phyloP scores from a whole-genome alignment of 1,140 invertebrate genomes.

The Chymomyza costata region DNA sequence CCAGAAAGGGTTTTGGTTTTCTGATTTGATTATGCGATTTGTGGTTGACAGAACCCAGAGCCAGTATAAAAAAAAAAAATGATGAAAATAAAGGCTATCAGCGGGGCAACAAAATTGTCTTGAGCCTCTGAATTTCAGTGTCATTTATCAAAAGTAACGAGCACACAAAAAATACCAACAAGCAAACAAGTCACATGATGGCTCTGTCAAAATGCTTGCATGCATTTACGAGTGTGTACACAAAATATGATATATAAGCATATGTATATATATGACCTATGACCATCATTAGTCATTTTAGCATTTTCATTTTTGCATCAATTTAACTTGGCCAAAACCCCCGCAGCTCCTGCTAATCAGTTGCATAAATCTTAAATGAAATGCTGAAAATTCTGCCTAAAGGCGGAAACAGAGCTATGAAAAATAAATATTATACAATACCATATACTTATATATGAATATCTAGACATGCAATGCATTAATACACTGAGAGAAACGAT shows the following conservation, averaged over 20 bases:
- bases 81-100: background rate
- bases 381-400: slow-evolving; percentile 13
- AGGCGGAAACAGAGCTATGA: slow-evolving; percentile 4
- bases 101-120: too few relatives aligned
- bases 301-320: slow-evolving; percentile 55
- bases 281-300: slow-evolving; percentile 61
- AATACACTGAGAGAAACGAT: too few relatives aligned
- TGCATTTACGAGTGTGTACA: too few relatives aligned
- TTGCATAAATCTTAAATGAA: slow-evolving; percentile 65
- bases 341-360: slow-evolving; percentile 48
- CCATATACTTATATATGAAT: too few relatives aligned
- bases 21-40: slow-evolving; percentile 65
- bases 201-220: slow-evolving; percentile 15
- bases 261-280: slow-evolving; percentile 2
- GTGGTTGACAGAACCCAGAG: background rate
- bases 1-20: slow-evolving; percentile 44
- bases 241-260: too few relatives aligned
- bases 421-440: slow-evolving; percentile 20
- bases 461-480: too few relatives aligned
- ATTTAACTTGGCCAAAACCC: slow-evolving; percentile 25
- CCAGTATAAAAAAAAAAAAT: background rate
- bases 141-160: slow-evolving; percentile 57
- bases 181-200: slow-evolving; percentile 44
- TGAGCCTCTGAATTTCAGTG: too few relatives aligned
- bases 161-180: slow-evolving; percentile 12